Evolutionary conservation across 1,140 invertebrate species (phyloP).

Genomic region (Telenomus remus): DNA sequence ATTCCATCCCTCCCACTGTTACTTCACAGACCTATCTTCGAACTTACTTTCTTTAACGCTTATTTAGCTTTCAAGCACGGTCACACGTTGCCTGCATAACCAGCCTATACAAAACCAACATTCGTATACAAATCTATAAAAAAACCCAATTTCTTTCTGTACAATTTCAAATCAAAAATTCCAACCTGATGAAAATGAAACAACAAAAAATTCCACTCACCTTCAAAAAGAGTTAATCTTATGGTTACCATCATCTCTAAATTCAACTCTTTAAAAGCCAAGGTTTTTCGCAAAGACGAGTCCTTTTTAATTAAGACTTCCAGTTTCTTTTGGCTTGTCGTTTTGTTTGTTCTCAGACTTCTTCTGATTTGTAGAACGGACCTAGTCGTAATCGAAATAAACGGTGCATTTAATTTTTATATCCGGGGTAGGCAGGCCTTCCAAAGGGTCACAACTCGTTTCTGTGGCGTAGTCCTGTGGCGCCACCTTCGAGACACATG

Average conservation of each 20-base stretch:
- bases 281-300: no score
- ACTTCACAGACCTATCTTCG: constrained; percentile 62
- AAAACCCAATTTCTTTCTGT: no score
- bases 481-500: constrained; percentile 65
- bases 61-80: constrained; percentile 65
- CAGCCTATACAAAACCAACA: constrained; percentile 33
- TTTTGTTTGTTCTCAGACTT: no score
- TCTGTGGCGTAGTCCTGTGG: constrained; percentile 53
- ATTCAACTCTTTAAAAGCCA: no score
- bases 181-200: no score
- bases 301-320: no score
- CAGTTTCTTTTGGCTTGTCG: no score
- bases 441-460: constrained; percentile 49
- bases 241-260: no score
- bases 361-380: no score
- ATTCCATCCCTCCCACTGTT: constrained; percentile 74
- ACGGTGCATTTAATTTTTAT: constrained; percentile 5
- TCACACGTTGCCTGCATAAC: constrained; percentile 46
- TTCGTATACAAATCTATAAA: not conserved
- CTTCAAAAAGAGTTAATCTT: no score
- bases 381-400: not conserved
- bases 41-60: constrained; percentile 68
- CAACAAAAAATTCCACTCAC: no score
- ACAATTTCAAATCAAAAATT: no score
- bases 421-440: not conserved